Evolutionary conservation across 2,888 invertebrate genomes (phyloP).

Genomic region (Boloria selene): DNA sequence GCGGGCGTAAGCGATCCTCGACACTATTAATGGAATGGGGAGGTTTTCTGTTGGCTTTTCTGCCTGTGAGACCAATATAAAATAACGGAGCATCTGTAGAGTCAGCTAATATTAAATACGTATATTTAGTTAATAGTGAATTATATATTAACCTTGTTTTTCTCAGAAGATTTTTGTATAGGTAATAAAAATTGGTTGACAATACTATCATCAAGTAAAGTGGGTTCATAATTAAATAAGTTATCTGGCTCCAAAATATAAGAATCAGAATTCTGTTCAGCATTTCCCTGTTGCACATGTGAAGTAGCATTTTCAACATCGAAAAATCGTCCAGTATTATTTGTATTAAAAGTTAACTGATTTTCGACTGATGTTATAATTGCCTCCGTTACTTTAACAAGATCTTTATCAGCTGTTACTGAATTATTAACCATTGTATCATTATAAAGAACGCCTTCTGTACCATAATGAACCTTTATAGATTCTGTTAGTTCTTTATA

Average conservation of each 20-base stretch:
- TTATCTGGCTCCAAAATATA: constrained; percentile 61
- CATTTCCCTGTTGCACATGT: constrained; percentile 28
- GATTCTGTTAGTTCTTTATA: constrained; percentile 66
- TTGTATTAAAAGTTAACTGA: constrained; percentile 59
- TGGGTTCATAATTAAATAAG: constrained; percentile 65
- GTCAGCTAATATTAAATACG: too few relatives aligned
- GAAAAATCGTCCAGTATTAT: constrained; percentile 61
- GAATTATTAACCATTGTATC: constrained; percentile 42
- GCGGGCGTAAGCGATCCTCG: too few relatives aligned
- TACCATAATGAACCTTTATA: constrained; percentile 59
- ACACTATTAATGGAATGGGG: too few relatives aligned
- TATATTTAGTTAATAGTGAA: neutral
- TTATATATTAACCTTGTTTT: constrained; percentile 48
- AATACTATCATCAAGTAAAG: constrained; percentile 69
- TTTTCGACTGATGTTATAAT: constrained; percentile 55
- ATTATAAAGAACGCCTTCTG: constrained; percentile 61
- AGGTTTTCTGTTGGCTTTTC: too few relatives aligned
- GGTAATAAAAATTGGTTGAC: constrained; percentile 74
- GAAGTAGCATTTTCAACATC: constrained; percentile 53
- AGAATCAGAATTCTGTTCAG: constrained; percentile 51
- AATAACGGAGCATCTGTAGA: too few relatives aligned
- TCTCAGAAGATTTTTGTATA: constrained; percentile 52
- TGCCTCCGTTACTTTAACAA: constrained; percentile 49
- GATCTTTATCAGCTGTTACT: constrained; percentile 43
- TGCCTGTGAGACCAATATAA: too few relatives aligned